These are phyloP conservation scores for Apis florea DNA, from an alignment of 1,140 invertebrate genomes.

Conservation along the genomic window DNA sequence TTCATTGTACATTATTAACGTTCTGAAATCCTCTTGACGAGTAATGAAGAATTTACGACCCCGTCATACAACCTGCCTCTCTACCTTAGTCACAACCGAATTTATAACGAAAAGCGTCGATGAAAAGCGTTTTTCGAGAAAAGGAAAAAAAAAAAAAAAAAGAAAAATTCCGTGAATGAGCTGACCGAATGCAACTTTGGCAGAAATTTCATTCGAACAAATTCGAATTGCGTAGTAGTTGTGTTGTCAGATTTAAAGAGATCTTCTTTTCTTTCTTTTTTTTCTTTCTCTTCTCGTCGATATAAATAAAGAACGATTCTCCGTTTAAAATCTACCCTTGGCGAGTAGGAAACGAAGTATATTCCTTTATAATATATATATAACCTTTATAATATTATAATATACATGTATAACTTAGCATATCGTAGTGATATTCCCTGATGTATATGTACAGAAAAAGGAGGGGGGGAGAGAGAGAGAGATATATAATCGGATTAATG, in stretches of 20 bases:
- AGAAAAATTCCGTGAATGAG: background rate
- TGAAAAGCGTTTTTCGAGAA: background rate
- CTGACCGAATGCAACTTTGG: background rate
- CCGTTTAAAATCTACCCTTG: background rate
- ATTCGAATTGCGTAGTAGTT: background rate
- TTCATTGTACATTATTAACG: conserved; percentile 2
- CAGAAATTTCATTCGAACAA: conserved; percentile 13
- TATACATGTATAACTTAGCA: background rate
- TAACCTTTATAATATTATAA: no score
- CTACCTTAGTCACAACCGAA: background rate
- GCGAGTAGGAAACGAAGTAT: no score
- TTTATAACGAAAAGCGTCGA: conserved; percentile 15
- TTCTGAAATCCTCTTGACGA: background rate
- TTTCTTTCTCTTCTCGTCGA: background rate
- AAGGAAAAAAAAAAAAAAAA: background rate
- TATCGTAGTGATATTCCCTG: background rate
- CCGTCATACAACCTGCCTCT: background rate
- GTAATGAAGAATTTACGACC: conserved; percentile 30
- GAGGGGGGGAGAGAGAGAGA: no score
- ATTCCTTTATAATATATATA: no score
- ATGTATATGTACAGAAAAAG: no score
- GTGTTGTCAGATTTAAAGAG: background rate
- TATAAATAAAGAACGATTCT: background rate
- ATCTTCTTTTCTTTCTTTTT: background rate
- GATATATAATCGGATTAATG: background rate